Evolutionary conservation across 2,113 vertebrate genomes (phyloP), one percentile per base, ranked within the genome.

Genomic region (Notothenia rossii): DNA sequence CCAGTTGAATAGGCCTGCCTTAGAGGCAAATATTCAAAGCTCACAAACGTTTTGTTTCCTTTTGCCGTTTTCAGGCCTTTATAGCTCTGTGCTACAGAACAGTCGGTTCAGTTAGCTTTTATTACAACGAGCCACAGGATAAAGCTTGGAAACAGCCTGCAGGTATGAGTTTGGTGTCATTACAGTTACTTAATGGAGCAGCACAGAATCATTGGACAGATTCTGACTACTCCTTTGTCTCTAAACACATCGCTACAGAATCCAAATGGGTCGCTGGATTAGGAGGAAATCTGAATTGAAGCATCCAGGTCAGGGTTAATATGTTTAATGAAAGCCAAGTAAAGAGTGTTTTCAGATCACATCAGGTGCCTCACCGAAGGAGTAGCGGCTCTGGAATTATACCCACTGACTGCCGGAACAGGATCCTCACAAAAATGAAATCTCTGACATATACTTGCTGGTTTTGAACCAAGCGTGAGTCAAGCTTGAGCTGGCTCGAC

Each of bases 321-420:
- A 13, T 5, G 60, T 55, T 62, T 56, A 10, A 12, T n/a, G 50
- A 56, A 48, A 15, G 14, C 15, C 55, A 46, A 59, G 54, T 70
- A 83, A 81, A 20, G 17, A 85, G 17, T 33, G 74, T 33, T 63
- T 62, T 72, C 61, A 63, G 36, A 40, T 40, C 7, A 40, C 36
- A 40, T 40, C 36, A 40, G 36, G 36, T 40, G 49, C 33, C 65
- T 33, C 71, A 63, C 64, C 43, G 68, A 75, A 69, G 79, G 83
- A 84, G 81, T 43, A 78, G 77, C 68, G 50, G 62, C 45, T 79
- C 48, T 75, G 82, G 75, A 84, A 90, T 88, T 7, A 76, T 56
- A 54, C 45, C 51, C 33, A 40, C 11, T 58, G 61, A 40, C 58
- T 11, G 13, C 36, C 17, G 22, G 29, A 83, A 56, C 59, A 82